phyloP scores from a whole-genome alignment of 2,888 invertebrate genomes.

The Microdon myrmicae region DNA sequence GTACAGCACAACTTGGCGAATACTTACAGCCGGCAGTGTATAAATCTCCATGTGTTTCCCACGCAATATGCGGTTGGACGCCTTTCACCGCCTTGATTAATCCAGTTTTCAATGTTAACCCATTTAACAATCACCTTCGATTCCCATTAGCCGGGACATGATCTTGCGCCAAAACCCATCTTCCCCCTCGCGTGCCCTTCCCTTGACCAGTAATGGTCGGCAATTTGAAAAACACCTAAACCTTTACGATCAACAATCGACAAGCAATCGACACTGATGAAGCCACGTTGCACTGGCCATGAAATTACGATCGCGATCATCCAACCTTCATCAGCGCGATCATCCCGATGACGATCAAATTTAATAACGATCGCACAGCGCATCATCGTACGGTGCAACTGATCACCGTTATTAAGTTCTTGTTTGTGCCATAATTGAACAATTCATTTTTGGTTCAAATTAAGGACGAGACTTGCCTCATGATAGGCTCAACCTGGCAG shows the following conservation, averaged over 20 bases:
- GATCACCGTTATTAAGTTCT: conserved; percentile 56
- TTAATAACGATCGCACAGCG: conserved; percentile 43
- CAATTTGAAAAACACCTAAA: conserved; percentile 64
- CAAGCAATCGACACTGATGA: conserved; percentile 16
- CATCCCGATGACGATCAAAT: conserved; percentile 45
- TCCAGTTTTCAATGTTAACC: conserved; percentile 43
- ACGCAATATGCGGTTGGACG: conserved; percentile 27
- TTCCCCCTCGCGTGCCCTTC: conserved; percentile 43
- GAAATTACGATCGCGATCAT: conserved; percentile 44
- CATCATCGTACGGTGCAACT: conserved; percentile 16
- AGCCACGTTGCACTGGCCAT: conserved; percentile 26
- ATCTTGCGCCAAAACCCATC: conserved; percentile 27
- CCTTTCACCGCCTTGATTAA: conserved; percentile 44
- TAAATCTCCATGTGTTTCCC: conserved; percentile 35
- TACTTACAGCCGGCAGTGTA: conserved; percentile 7
- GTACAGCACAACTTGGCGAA: not conserved
- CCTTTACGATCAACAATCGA: conserved; percentile 55
- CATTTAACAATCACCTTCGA: conserved; percentile 38
- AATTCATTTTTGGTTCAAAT: conserved; percentile 55
- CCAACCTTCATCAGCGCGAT: conserved; percentile 47
- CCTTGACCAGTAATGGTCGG: conserved; percentile 59
- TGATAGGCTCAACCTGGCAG: conserved; percentile 26
- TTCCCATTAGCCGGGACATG: conserved; percentile 38
- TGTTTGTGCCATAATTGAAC: conserved; percentile 57
- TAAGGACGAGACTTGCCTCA: conserved; percentile 28